Evolutionary conservation across 1,140 invertebrate genomes (phyloP).

Genomic region (Dermatophagoides farinae): DNA sequence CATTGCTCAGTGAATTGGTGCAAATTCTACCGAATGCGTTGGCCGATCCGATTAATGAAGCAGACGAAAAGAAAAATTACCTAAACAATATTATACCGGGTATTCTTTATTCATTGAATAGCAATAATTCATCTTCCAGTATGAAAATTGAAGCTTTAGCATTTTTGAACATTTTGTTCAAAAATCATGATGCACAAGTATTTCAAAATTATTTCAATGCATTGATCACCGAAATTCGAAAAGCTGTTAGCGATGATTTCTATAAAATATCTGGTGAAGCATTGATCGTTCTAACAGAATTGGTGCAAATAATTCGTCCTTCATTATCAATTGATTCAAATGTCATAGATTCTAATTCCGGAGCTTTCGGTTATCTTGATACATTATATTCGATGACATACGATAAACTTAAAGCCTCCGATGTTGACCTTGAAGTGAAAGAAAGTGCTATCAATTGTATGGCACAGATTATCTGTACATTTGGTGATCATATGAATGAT

Average conservation of each 20-base stretch:
- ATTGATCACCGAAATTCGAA: conserved; percentile 64
- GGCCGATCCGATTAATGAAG: conserved; percentile 45
- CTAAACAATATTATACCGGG: conserved; percentile 54
- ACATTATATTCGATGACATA: conserved; percentile 68
- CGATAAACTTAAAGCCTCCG: conserved; percentile 66
- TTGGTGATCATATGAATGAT: conserved; percentile 63
- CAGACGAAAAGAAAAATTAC: conserved; percentile 3
- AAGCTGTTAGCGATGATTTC: conserved; percentile 77
- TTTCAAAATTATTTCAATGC: conserved; percentile 57
- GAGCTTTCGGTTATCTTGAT: conserved; percentile 38
- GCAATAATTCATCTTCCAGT: conserved; percentile 83
- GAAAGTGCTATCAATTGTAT: conserved; percentile 90
- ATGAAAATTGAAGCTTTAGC: conserved; percentile 95
- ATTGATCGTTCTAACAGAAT: conserved; percentile 68
- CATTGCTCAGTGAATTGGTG: conserved; percentile 70
- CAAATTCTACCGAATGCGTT: conserved; percentile 68
- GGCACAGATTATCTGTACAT: conserved; percentile 78
- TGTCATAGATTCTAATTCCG: conserved; percentile 30
- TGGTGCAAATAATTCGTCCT: conserved; percentile 82
- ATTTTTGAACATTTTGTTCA: conserved; percentile 68
- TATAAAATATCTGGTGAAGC: conserved; percentile 96
- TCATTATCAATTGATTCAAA: conserved; percentile 49
- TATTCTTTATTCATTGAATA: conserved; percentile 62
- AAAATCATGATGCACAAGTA: conserved; percentile 54
- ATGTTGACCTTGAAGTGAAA: conserved; percentile 96